Evolutionary conservation across 2,888 invertebrate species (phyloP).

Genomic region (Cheilosia variabilis): DNA sequence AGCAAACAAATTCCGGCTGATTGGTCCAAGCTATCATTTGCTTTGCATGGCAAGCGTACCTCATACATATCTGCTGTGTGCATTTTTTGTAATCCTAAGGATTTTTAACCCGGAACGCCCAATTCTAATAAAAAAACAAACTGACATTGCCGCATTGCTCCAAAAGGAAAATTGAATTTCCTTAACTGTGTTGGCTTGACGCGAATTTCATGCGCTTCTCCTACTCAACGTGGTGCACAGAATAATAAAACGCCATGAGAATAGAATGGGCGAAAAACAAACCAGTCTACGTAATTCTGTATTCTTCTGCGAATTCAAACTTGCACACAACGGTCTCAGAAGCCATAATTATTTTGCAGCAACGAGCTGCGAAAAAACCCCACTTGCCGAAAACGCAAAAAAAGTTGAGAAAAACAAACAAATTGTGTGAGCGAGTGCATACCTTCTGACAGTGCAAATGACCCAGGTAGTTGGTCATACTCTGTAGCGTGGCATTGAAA

Average conservation of each 20-base stretch:
- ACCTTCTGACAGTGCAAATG: constrained; percentile 51
- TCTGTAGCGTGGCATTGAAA: constrained; percentile 50
- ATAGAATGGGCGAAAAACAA: constrained; percentile 36
- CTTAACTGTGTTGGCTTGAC: constrained; percentile 42
- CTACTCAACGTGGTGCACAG: constrained; percentile 17
- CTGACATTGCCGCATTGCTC: constrained; percentile 60
- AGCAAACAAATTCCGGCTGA: no score
- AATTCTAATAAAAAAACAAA: constrained; percentile 37
- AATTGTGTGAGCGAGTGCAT: constrained; percentile 52
- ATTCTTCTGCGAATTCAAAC: constrained; percentile 59
- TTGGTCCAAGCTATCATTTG: no score
- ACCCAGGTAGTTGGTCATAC: constrained; percentile 51
- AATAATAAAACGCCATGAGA: constrained; percentile 19
- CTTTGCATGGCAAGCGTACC: no score
- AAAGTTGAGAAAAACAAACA: constrained; percentile 14
- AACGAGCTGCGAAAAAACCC: constrained; percentile 44
- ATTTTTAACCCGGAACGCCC: constrained; percentile 27
- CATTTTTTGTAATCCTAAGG: neutral
- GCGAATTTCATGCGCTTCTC: constrained; percentile 24
- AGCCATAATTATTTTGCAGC: constrained; percentile 71
- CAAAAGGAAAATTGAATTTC: constrained; percentile 55
- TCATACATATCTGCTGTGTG: no score
- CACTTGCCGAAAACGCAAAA: constrained; percentile 40
- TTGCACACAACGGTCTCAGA: constrained; percentile 58
- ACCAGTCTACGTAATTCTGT: constrained; percentile 58